These are phyloP conservation scores for Paragorgia papillata DNA, from an alignment of 92 coral and sea anemone genomes.

Conservation along the genomic window DNA sequence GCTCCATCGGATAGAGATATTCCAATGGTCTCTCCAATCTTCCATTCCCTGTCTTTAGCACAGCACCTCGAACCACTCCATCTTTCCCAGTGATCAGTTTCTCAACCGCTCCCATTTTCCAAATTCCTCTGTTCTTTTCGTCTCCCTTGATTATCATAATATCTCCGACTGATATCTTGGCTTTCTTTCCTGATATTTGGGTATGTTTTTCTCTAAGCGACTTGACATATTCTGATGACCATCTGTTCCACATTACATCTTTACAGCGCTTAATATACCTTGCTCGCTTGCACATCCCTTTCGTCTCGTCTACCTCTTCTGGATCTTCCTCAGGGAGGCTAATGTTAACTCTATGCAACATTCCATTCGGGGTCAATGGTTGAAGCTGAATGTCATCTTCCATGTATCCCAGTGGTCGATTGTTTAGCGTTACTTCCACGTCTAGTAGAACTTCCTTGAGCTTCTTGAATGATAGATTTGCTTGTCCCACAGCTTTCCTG, in stretches of 20 bases:
- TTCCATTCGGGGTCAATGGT: not conserved
- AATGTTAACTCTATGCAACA: constrained; percentile 4
- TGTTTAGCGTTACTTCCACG: constrained; percentile 49
- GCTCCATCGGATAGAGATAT: too few species aligned
- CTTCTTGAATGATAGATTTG: constrained; percentile 31
- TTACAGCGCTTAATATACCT: not conserved
- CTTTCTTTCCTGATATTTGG: not conserved
- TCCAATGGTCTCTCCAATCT: not conserved
- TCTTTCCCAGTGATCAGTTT: too few species aligned
- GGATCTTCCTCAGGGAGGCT: not conserved
- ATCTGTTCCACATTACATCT: not conserved
- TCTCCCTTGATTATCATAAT: not conserved
- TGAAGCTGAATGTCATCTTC: not conserved
- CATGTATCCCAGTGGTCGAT: constrained; percentile 41
- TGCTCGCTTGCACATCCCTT: not conserved
- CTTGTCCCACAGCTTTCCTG: constrained; percentile 35
- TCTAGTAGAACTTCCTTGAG: constrained; percentile 50
- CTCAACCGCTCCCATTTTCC: not conserved
- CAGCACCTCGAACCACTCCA: too few species aligned
- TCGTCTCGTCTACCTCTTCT: not conserved
- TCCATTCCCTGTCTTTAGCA: not conserved
- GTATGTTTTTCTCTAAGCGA: not conserved
- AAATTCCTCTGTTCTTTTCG: not conserved
- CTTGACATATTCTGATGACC: not conserved
- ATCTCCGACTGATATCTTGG: too few species aligned